A percentile compares a stretch with the other conserved stretches of the same genome.
Evolutionary conservation across 2,113 vertebrate species (phyloP).

Genomic region (Dendrocopos noguchii): DNA sequence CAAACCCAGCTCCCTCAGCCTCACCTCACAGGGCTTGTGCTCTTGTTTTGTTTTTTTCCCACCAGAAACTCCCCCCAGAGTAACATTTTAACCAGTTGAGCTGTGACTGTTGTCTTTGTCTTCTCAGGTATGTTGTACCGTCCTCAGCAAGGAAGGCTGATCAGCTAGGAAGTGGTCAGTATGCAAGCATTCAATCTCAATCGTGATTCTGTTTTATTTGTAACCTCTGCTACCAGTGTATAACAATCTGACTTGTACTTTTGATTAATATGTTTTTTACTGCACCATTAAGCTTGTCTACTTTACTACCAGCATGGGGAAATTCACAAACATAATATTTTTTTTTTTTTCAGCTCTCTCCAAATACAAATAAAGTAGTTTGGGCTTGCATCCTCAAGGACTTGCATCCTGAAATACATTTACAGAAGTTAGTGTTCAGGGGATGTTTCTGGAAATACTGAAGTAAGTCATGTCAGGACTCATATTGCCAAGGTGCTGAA

Average conservation of each 20-base stretch:
- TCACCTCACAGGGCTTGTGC: no score
- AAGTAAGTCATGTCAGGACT: background rate
- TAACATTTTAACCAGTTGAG: background rate
- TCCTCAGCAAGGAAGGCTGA: background rate
- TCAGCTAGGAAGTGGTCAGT: background rate
- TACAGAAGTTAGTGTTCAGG: constrained; percentile 22
- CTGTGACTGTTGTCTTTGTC: background rate
- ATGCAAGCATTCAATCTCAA: background rate
- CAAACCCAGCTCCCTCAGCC: no score
- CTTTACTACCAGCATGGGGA: constrained; percentile 24
- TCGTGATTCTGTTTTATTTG: background rate
- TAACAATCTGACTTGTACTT: constrained; percentile 27
- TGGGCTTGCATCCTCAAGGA: constrained; percentile 21
- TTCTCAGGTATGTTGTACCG: background rate
- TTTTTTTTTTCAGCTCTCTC: background rate
- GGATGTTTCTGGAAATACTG: background rate
- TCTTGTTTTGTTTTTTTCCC: background rate
- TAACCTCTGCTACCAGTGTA: background rate
- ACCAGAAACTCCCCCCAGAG: no score
- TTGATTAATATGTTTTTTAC: constrained; percentile 54
- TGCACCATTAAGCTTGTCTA: constrained; percentile 34
- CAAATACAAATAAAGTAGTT: constrained; percentile 27
- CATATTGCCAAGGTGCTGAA: background rate
- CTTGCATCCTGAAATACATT: background rate
- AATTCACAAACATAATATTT: background rate